These are phyloP conservation scores for Peromyscus melanophrys DNA, from an alignment of 2,797 vertebrate genomes.

Conservation along the genomic window DNA sequence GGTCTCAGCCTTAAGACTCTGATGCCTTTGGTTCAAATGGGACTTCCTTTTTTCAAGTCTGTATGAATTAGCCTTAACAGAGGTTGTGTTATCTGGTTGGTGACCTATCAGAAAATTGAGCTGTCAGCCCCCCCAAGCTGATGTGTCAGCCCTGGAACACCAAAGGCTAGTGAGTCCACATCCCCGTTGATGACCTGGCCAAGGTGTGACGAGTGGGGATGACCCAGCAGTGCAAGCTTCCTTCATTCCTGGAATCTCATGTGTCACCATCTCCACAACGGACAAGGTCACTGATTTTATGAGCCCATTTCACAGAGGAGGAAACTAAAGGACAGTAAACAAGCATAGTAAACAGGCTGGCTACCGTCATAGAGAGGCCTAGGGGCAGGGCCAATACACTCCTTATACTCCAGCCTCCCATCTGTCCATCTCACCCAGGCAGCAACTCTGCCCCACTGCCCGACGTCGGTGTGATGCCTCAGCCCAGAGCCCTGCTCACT, in stretches of 20 bases:
- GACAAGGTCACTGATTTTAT: fast-evolving
- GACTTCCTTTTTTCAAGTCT: neutral
- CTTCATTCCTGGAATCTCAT: neutral
- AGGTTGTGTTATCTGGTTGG: neutral
- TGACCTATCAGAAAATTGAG: neutral
- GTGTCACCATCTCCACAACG: neutral
- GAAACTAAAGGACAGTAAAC: neutral
- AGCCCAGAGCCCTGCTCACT: fast-evolving
- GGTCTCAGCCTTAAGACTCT: neutral
- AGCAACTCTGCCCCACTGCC: fast-evolving
- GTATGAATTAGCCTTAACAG: neutral
- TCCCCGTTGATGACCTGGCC: neutral
- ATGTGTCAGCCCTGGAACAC: fast-evolving
- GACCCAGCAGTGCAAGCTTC: neutral
- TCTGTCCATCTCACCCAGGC: fast-evolving
- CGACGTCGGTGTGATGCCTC: neutral
- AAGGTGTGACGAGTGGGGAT: fast-evolving
- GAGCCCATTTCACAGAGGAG: neutral
- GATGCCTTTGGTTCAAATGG: neutral
- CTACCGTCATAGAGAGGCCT: fast-evolving
- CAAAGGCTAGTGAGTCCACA: neutral
- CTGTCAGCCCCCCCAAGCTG: neutral
- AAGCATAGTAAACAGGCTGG: fast-evolving
- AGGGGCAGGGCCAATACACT: fast-evolving
- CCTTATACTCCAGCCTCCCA: fast-evolving